Evolutionary conservation across 2,797 vertebrate genomes (phyloP), one percentile per base, ranked within the genome.

Genomic region (Enteromius thamalakanensis): DNA sequence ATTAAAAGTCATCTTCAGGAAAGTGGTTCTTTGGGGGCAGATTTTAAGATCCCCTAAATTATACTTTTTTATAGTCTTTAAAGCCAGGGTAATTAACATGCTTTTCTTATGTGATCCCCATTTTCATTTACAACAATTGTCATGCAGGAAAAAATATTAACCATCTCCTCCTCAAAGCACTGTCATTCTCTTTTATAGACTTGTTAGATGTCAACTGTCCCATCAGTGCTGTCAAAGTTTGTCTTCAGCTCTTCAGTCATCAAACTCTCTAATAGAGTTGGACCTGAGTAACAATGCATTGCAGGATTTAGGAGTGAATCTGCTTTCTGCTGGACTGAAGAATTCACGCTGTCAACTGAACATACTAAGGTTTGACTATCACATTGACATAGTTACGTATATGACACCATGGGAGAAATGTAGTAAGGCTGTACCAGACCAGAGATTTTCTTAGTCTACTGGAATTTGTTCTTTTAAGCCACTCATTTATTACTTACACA

Each of bases 231-330:
- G 53, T 55, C 21, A 55, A n/a, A 55, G 53, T n/a, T 55, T 55
- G 53, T 55, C 53, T 55, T 55, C 53, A n/a, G 53, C 53, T 55
- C 53, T 55, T 55, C 53, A n/a, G 53, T 55, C 51, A n/a, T 55
- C 53, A n/a, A 55, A 55, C 21, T n/a, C 53, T 55, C 53, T 55
- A n/a, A 55, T 1, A 55, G 51, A 55, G 51, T 55, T 55, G 51
- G 51, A 55, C 19, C 51, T 55, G 21, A 55, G 51, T 55, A 55
- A 55, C 7, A 55, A 55, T 55, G 51, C 19, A 19, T 19, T 55
- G 51, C 51, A 55, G 51, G 51, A 55, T 55, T 55, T 7, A 55
- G 51, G 51, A 9, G 19, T 55, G 51, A 55, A 55, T 3, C 19
- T 55, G 19, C 51, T 55, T n/a, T 55, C 19, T n/a, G 3, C 3